Evolutionary conservation across 1,140 invertebrate genomes (phyloP).

Genomic region (Drosophila sproati): DNA sequence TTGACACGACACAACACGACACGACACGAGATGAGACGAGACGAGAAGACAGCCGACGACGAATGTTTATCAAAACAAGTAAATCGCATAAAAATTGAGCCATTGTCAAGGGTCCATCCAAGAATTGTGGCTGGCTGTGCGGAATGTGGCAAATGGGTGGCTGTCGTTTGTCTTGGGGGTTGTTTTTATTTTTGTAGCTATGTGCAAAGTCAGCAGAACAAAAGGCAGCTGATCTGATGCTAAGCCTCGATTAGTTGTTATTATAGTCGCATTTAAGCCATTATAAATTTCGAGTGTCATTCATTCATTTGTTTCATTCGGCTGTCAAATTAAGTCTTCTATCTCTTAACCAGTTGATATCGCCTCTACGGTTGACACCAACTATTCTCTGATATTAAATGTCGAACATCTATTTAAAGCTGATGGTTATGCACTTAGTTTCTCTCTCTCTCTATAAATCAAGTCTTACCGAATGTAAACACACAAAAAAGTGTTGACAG

Average conservation of each 20-base stretch:
- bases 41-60: conserved; percentile 43
- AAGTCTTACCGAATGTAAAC: too few relatives aligned
- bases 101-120: conserved; percentile 65
- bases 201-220: conserved; percentile 28
- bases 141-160: not conserved
- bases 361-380: not conserved
- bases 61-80: conserved; percentile 78
- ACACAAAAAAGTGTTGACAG: too few relatives aligned
- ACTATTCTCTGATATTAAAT: not conserved
- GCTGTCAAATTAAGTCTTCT: conserved; percentile 14
- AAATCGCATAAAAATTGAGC: conserved; percentile 82
- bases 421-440: not conserved
- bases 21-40: not conserved
- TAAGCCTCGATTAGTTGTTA: conserved; percentile 63
- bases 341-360: conserved; percentile 4
- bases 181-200: conserved; percentile 22
- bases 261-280: conserved; percentile 73
- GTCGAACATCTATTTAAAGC: not conserved
- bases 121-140: not conserved
- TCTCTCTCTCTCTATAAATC: too few relatives aligned
- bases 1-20: conserved; percentile 51
- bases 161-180: conserved; percentile 7
- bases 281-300: conserved; percentile 55
- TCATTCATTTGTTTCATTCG: conserved; percentile 10
- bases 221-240: conserved; percentile 38